Evolutionary conservation across 1,140 invertebrate species (phyloP).

Genomic region (Tetramorium alpestre): DNA sequence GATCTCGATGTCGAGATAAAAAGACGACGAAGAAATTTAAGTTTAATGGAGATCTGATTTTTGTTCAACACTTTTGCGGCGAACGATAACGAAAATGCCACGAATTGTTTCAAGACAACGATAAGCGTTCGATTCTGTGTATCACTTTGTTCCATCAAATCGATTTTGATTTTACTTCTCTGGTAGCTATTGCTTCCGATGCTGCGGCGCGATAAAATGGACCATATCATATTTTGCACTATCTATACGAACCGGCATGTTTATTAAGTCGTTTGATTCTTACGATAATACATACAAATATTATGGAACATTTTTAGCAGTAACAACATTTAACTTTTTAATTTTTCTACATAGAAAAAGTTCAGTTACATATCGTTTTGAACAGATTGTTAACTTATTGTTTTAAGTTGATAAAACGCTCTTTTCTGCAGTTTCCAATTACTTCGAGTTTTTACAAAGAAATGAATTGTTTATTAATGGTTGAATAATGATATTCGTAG

Average conservation of each 20-base stretch:
- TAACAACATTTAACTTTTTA: background rate
- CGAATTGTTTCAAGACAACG: constrained; percentile 36
- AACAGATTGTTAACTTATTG: background rate
- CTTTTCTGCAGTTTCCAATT: background rate
- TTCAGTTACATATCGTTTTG: background rate
- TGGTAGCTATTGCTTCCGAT: background rate
- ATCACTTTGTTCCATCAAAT: constrained; percentile 27
- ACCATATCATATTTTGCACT: constrained; percentile 20
- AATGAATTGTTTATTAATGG: background rate
- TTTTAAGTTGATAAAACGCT: background rate
- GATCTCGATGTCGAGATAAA: constrained; percentile 28
- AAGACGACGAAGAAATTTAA: background rate
- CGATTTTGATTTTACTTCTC: constrained; percentile 3
- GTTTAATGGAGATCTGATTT: constrained; percentile 18
- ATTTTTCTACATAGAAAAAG: background rate
- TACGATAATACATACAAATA: background rate
- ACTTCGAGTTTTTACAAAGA: constrained; percentile 1
- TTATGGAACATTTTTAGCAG: background rate
- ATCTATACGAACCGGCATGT: background rate
- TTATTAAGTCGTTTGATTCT: constrained; percentile 20
- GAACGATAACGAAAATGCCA: background rate
- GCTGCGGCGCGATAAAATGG: background rate
- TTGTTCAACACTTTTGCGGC: background rate
- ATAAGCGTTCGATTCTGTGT: constrained; percentile 33
- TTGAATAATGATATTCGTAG: constrained; percentile 1